Conservation (phyloP, 2,888 invertebrate species). For the Hemithea aestivaria region DNA sequence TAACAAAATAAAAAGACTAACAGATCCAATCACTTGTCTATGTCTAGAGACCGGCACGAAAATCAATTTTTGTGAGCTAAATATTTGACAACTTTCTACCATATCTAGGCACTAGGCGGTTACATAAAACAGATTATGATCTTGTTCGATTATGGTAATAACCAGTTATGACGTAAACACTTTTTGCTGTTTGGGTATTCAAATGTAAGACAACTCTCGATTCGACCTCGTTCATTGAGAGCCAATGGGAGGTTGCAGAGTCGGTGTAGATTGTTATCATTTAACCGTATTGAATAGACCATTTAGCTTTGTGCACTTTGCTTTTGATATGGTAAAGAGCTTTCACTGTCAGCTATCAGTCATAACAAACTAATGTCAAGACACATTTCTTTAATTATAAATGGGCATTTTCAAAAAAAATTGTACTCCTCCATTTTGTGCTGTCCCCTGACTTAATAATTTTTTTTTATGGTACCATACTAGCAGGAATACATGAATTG, state of each 20-base stretch:
- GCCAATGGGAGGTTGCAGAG: conserved; percentile 45
- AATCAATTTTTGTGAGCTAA: conserved; percentile 36
- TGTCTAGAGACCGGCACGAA: conserved; percentile 17
- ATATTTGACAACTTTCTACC: conserved; percentile 57
- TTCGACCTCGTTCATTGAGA: conserved; percentile 48
- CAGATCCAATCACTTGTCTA: conserved; percentile 5
- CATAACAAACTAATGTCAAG: conserved; percentile 10
- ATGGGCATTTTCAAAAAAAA: no score
- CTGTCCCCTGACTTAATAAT: no score
- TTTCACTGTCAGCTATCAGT: conserved; percentile 23
- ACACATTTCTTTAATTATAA: conserved; percentile 1
- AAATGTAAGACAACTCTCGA: conserved; percentile 53
- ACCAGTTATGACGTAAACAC: conserved; percentile 55
- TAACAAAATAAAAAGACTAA: no score
- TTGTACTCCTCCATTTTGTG: no score
- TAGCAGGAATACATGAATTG: no score
- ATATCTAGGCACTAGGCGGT: conserved; percentile 46
- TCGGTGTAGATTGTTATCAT: conserved; percentile 49
- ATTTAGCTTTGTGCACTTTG: conserved; percentile 34
- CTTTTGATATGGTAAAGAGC: conserved; percentile 21
- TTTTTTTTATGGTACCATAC: no score
- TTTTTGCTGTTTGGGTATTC: conserved; percentile 48
- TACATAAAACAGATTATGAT: conserved; percentile 61
- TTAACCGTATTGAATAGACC: conserved; percentile 45
- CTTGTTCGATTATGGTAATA: conserved; percentile 73